Evolutionary conservation across 2,888 invertebrate genomes (phyloP), one percentile per base, ranked within the genome.

Genomic region (Patella ulyssiponensis): DNA sequence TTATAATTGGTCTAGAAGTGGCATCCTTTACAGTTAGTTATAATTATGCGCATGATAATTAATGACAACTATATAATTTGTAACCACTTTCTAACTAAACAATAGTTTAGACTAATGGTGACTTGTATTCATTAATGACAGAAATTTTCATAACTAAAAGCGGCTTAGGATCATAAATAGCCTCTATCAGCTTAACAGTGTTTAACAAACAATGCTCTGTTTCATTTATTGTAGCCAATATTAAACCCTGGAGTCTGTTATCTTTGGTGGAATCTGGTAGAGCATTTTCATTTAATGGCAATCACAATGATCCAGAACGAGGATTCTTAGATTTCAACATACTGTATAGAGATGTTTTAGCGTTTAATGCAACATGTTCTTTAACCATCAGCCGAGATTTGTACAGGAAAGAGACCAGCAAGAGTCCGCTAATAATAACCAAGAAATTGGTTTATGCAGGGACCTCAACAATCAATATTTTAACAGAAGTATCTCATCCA

Each of bases 221-320:
- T n/a, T n/a, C n/a, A 23, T 64, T 33, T 44, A 3, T 69, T 69
- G 9, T 64, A 74, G 73, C 73, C 7, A 71, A 75, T 58, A 76
- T 77, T 0, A 53, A 71, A n/a, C 74, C 73, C 2, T 69, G 69
- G 73, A 78, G 76, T 23, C 44, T 80, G 1, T 69, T 80, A 53
- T 54, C 64, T 3, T 52, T 80, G 51, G 73, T 80, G 23, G 78
- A 80, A 56, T 76, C 78, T 1, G 76, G 72, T 2, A 53, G 80
- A 69, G 71, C 80, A 1, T 74, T 70, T 15, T 23, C 75, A 52
- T 78, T 78, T 44, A 74, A 76, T 75, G 78, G 76, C 14, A 23
- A 27, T n/a, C 11, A 58, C 4, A 51, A 27, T 52, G 23, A 69
- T 23, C 64, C 64, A 64, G 23, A 64, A 11, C 11, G 33, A n/a